Evolutionary conservation across 2,888 invertebrate species (phyloP), one percentile per base, ranked within the genome.

Genomic region (Drosophila gaucha): DNA sequence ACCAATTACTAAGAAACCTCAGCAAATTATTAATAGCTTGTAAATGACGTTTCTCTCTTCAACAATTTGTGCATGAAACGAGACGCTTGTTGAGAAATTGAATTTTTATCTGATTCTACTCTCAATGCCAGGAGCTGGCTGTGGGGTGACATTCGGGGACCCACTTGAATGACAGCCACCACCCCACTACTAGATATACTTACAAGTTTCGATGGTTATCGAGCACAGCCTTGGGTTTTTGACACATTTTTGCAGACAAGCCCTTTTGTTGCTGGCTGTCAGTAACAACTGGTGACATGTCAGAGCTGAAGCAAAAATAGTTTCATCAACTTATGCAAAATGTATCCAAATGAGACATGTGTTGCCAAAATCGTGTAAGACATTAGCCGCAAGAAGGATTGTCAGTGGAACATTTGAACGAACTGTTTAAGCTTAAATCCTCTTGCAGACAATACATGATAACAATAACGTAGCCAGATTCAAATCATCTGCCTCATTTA

Each of bases 211-310:
- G 67, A 67, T 73, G 59, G 35, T 73, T 74, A 73, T 78, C 59
- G 22, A 30, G 28, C 10, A 31, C 30, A 50, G 28, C 72, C 77
- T 62, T 68, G 64, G 54, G 31, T 50, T 62, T 69, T 55, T 57
- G 65, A 55, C 41, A 55, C 38, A 59, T 47, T 58, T 60, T 59
- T 28, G 58, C 51, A 66, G 65, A 41, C 70, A 67, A 63, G 79
- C 77, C 79, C 74, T 76, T 71, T 89, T 74, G 71, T 82, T 82
- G 89, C 74, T 57, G 71, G 41, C 64, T 89, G 88, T 82, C 86
- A 87, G 68, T 26, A 67, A 52, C 86, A 82, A 72, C 83, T 80
- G 71, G 71, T 63, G 68, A 54, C 67, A 56, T 63, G 68, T 66
- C 63, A 67, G 58, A 50, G 51, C 38, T 41, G 47, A 33, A 31